Evolutionary conservation across 2,797 vertebrate species (phyloP), one percentile per base, ranked within the genome.

Genomic region (Rhinophrynus dorsalis): DNA sequence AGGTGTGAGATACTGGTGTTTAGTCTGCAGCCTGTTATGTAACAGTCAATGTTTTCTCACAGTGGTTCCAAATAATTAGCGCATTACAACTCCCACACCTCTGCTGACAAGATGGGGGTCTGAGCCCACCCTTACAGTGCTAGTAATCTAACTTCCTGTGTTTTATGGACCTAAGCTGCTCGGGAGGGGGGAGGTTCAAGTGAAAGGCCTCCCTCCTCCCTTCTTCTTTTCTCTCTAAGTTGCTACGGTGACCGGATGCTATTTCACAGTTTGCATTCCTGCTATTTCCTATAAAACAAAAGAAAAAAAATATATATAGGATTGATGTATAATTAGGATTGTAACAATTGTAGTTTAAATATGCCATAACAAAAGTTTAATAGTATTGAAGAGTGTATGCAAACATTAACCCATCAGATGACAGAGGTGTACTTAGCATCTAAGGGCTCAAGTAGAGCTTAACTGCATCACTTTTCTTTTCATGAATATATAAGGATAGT

Each of bases 1-100:
- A 94, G 91, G 93, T 95, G 92, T 91, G 84, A 87, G 87, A 81
- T 87, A 83, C 88, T 88, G 82, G 83, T 90, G 88, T 90, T 89
- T 90, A 92, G 89, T 90, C 87, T 85, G 85, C 84, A 76, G 82
- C 82, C 77, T 84, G 85, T 88, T 89, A 89, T 90, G 88, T 86
- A 84, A 88, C 83, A 83, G 86, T 80, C 85, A 83, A 83, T 85
- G 86, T 86, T 84, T 83, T 79, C 83, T 85, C 78, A 0, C 84
- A 80, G 87, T 84, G 84, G 81, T 84, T 87, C 87, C 86, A 88
- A 85, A 89, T 92, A 90, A 91, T 91, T 91, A 91, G 89, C 90
- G 84, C 87, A 88, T 91, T 90, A 90, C 82, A 84, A 90, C 88
- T 89, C 89, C 86, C 85, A 86, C 88, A 88, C 86, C 89, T 90